A percentile compares a stretch with the other conserved stretches of the same genome.
Conservation (phyloP, 1,140 invertebrate species). For the Babylonia areolata region DNA sequence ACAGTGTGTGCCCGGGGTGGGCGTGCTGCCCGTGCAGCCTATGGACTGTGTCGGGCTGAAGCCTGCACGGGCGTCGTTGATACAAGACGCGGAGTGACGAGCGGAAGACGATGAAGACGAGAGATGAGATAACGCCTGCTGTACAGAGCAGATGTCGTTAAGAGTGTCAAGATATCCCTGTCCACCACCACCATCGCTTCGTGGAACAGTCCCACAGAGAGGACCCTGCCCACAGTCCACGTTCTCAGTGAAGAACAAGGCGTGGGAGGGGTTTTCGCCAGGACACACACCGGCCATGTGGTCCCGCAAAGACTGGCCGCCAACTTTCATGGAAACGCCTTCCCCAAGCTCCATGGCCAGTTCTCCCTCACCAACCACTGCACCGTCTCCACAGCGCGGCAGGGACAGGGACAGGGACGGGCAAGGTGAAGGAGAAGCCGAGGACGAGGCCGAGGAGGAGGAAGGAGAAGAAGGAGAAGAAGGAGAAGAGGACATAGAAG, state of each 20-base stretch:
- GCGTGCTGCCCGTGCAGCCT: background rate
- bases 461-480: background rate
- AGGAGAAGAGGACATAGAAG: background rate
- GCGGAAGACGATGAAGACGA: no score
- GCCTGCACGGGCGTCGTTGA: background rate
- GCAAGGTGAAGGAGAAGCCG: background rate
- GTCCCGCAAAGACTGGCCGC: no score
- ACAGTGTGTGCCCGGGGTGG: background rate
- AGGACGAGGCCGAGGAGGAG: background rate
- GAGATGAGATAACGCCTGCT: no score
- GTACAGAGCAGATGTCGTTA: no score
- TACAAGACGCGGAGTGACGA: background rate
- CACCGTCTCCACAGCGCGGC: background rate
- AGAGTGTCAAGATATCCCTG: no score
- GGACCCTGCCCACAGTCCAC: no score
- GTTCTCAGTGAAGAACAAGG: no score
- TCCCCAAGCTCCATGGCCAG: background rate
- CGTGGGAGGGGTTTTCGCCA: no score
- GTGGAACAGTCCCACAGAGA: no score
- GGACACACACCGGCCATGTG: no score
- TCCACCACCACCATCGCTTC: no score
- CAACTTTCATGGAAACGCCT: background rate
- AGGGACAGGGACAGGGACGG: background rate
- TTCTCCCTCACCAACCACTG: background rate
- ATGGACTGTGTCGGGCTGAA: background rate